A percentile compares a stretch with the other conserved stretches of the same genome.
Conservation (phyloP, 2,888 invertebrate genomes). For the Strigamia crassipes region DNA sequence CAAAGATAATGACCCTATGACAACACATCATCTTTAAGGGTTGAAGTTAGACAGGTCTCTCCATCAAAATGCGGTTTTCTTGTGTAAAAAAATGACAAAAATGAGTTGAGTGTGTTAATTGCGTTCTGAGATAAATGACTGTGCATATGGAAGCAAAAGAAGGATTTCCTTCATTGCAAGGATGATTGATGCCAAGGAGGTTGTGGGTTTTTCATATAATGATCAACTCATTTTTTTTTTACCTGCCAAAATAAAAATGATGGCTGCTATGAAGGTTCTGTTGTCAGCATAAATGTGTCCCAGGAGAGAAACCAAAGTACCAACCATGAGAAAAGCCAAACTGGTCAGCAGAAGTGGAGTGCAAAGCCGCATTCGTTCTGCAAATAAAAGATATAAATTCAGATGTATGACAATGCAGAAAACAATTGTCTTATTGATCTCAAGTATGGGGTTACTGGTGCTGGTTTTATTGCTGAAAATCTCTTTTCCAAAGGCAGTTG, state of each 20-base stretch:
- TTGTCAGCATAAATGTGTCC: constrained; percentile 45
- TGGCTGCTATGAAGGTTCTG: constrained; percentile 45
- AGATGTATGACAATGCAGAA: too few relatives aligned
- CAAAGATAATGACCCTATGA: neutral
- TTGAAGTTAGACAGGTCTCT: neutral
- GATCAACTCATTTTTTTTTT: neutral
- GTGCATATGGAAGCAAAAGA: constrained; percentile 3
- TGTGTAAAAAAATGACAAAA: neutral
- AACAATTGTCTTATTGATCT: too few relatives aligned
- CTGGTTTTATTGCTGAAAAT: too few relatives aligned
- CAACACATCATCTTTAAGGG: neutral
- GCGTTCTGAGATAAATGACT: constrained; percentile 4
- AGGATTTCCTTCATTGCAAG: neutral
- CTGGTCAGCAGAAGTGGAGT: constrained; percentile 39
- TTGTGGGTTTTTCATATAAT: constrained; percentile 3
- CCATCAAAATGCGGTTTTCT: neutral
- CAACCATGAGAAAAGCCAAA: constrained; percentile 31
- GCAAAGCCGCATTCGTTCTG: constrained; percentile 45
- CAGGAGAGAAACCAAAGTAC: constrained; percentile 35
- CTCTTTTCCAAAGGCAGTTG: too few relatives aligned
- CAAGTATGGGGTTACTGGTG: too few relatives aligned
- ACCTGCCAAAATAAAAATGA: constrained; percentile 45
- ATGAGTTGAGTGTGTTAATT: neutral
- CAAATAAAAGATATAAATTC: neutral
- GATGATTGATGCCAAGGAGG: neutral